Evolutionary conservation across 2,113 vertebrate genomes (phyloP), one percentile per base, ranked within the genome.

Genomic region (Atlantisia rogersi): DNA sequence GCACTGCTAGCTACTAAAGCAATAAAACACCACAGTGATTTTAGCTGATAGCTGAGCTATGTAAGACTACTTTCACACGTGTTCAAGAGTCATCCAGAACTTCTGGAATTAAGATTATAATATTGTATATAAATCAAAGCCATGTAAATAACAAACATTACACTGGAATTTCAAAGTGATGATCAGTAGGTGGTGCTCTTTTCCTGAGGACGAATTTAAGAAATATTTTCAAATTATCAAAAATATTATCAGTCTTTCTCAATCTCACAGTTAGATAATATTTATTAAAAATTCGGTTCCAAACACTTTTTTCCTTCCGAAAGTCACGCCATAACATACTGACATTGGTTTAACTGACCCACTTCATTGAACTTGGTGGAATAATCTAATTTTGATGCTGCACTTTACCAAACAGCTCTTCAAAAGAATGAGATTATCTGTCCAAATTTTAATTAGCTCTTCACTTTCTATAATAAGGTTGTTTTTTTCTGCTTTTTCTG

Each of bases 171-270:
- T 92, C 31, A 40, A 39, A 31, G 25, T 58, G 13, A 64, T 52
- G 42, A 40, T 65, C 68, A 52, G 63, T 92, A 97, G 97, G 35
- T 96, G 97, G 97, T 87, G 87, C 86, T 94, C 35, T 96, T 84
- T 69, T 86, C 75, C 69, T 0, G 0, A 84, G 18, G 31, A 88
- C 84, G 9, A 67, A 37, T 71, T 35, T 35, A 55, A 65, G 16
- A 64, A 58, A 8, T 67, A 29, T 63, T 69, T 69, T 75, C 20
- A 67, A 86, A 79, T 69, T 79, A 74, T 65, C 12, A 86, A 81
- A 75, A 81, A 70, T 39, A 31, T 40, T 77, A 56, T 67, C 37
- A n/a, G 7, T 2, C 1, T 39, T 1, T 79, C 75, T 67, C 14
- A 32, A 63, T 32, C 15, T 74, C 22, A 63, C 21, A n/a, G 18